Base-by-base conservation (phyloP, 2,888 invertebrate genomes). In the Uloborus plumipes region DNA sequence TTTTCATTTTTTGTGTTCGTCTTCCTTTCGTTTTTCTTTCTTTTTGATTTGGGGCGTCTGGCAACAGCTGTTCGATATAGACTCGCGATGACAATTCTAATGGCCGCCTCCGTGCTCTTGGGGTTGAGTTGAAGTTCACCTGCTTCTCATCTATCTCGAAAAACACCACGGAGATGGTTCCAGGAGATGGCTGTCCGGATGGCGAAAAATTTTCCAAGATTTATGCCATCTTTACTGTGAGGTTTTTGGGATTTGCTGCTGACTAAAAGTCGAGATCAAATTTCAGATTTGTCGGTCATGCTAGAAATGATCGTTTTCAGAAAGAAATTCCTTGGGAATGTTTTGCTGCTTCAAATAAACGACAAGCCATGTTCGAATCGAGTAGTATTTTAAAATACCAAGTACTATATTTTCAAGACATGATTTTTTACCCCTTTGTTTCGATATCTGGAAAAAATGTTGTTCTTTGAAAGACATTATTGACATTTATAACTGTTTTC, bases 61-160 rank as follows among this genome's bases (percentile, higher is more conserved):
- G 80, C 65, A 81, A 81, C 80, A 81, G 80, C 80, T 81, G 80
- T 81, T 81, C 80, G 80, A 81, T 81, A 74, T 81, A 74, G 80
- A 75, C 70, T 69, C 69, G 74, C 80, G 80, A 74, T 81, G 80
- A 81, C 80, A 81, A 81, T 81, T 81, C 80, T 81, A 81, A 81
- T 81, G 74, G 80, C 80, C 79, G 73, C 67, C 80, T 64, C 64
- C 64, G 58, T 69, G 67, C 67, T 50, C 50, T 58, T 53, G 62
- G 62, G n/a, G 79, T 73, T 80, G 74, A 81, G 74, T 75, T 69
- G 80, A 70, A 81, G 69, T 81, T 74, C 80, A 81, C 80, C 80
- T 81, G 80, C 80, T 81, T 81, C 80, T 9, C 80, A 81, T 81
- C 74, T 50, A 81, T 81, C 80, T 55, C 55, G 18, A n/a, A 20